These are phyloP conservation scores for Patiria miniata DNA, from an alignment of 35 echinoderm and acorn worm genomes.

Conservation along the genomic window DNA sequence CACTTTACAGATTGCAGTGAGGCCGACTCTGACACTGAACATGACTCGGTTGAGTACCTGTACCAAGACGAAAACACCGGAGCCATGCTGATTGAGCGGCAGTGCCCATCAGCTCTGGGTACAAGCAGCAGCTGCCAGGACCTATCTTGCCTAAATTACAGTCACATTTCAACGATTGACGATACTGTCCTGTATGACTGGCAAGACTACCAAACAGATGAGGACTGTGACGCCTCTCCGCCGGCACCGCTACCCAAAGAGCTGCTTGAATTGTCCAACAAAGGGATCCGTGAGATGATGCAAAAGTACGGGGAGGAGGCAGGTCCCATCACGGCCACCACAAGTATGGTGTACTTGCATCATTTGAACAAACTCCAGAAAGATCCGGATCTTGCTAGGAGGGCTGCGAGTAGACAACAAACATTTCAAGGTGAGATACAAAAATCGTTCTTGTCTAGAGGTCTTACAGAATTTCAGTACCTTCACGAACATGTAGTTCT, in stretches of 20 bases:
- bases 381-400: slow-evolving; percentile 35
- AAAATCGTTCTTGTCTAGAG: no score
- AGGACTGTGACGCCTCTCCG: not conserved
- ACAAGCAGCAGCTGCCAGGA: not conserved
- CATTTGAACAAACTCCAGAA: slow-evolving; percentile 61
- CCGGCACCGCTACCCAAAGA: slow-evolving; percentile 23
- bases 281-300: slow-evolving; percentile 47
- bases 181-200: slow-evolving; percentile 84
- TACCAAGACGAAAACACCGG: slow-evolving; percentile 68
- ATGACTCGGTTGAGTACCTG: slow-evolving; percentile 25
- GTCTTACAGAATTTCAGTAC: no score
- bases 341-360: slow-evolving; percentile 68
- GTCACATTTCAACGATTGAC: slow-evolving; percentile 17
- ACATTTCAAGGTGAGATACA: not conserved
- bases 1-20: no score
- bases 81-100: slow-evolving; percentile 59
- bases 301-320: slow-evolving; percentile 61
- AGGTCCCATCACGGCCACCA: slow-evolving; percentile 77
- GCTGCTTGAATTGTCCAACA: slow-evolving; percentile 45
- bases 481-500: no score
- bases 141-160: slow-evolving; percentile 36
- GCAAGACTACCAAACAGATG: slow-evolving; percentile 62
- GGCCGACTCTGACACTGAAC: not conserved
- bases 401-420: slow-evolving; percentile 9
- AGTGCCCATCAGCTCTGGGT: slow-evolving; percentile 43